Evolutionary conservation across 2,797 vertebrate genomes (phyloP).

Genomic region (Paguma larvata): DNA sequence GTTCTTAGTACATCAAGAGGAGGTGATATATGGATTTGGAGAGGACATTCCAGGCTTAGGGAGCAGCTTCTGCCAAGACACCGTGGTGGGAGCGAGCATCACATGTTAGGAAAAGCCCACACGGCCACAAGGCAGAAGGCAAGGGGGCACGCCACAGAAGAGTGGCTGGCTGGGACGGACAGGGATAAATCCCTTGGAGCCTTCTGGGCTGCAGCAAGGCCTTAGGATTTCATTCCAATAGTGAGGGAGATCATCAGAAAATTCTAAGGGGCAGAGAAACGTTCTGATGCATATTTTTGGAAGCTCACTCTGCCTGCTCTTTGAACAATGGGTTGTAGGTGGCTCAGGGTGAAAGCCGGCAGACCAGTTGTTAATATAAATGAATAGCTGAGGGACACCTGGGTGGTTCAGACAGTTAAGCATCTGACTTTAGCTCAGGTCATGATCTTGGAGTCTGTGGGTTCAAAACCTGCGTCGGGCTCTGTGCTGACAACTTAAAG

Average conservation of each 20-base stretch:
- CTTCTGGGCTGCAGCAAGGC: not conserved
- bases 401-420: no score
- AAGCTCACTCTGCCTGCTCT: not conserved
- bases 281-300: not conserved
- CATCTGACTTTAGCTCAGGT: no score
- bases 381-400: not conserved
- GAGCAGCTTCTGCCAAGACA: not conserved
- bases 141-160: no score
- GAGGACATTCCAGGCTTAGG: not conserved
- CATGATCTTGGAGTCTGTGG: no score
- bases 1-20: not conserved
- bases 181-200: not conserved
- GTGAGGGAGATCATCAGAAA: not conserved
- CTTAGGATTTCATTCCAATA: not conserved
- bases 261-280: not conserved
- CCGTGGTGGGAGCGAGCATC: not conserved
- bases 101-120: not conserved
- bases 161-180: not conserved
- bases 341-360: not conserved
- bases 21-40: not conserved
- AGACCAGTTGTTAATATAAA: not conserved
- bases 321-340: not conserved
- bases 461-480: no score
- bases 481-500: no score
- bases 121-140: not conserved